A percentile compares a stretch with the other conserved stretches of the same genome.
Evolutionary conservation across 1,140 invertebrate species (phyloP).

Genomic region (Trypoxylus dichotomus): DNA sequence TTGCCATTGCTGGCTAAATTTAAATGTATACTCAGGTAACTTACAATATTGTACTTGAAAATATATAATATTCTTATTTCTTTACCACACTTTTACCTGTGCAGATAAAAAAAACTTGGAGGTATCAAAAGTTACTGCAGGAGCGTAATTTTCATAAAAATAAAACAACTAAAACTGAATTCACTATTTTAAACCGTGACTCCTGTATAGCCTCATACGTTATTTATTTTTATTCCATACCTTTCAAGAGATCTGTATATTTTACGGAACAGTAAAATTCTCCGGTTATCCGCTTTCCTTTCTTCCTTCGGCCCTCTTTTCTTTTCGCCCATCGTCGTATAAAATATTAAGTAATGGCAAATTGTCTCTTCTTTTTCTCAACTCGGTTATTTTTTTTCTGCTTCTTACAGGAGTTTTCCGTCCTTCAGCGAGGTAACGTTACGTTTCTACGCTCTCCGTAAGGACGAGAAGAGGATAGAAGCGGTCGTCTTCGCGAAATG

Average conservation of each 20-base stretch:
- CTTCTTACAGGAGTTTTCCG: constrained; percentile 51
- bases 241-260: constrained; percentile 18
- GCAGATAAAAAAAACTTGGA: no score
- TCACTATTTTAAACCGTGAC: not conserved
- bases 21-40: no score
- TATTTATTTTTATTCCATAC: constrained; percentile 17
- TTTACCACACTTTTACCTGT: no score
- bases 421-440: constrained; percentile 64
- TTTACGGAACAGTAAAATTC: constrained; percentile 15
- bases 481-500: constrained; percentile 61
- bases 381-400: constrained; percentile 33
- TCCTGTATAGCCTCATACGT: not conserved
- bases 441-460: constrained; percentile 63
- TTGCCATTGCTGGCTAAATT: no score
- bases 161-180: no score
- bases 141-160: no score
- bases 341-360: constrained; percentile 21
- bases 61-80: no score
- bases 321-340: not conserved
- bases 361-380: not conserved
- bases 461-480: constrained; percentile 63
- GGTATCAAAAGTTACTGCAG: no score
- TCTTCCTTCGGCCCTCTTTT: not conserved
- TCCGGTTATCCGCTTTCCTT: not conserved
- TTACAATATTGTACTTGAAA: no score